Percentiles rank a stretch among this genome's conserved stretches.
These are phyloP conservation scores for Echeneis naucrates DNA, from an alignment of 2,797 vertebrate genomes.

Conservation along the genomic window DNA sequence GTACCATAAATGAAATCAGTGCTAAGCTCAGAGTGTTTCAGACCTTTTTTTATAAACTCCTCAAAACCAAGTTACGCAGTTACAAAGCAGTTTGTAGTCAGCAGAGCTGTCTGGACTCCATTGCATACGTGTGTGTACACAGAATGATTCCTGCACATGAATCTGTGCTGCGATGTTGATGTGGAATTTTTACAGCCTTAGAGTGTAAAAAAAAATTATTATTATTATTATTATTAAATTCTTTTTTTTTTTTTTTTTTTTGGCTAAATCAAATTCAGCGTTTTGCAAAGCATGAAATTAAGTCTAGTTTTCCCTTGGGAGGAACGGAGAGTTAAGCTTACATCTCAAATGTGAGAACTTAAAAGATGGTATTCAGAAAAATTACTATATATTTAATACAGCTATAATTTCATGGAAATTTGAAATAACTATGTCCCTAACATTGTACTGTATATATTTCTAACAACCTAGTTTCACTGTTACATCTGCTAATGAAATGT, in stretches of 20 bases:
- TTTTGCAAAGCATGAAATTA: constrained; percentile 37
- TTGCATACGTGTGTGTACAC: constrained; percentile 24
- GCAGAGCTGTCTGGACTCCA: constrained; percentile 10
- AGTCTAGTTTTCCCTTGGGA: constrained; percentile 2
- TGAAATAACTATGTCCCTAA: background rate
- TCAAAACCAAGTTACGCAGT: background rate
- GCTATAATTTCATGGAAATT: constrained; percentile 16
- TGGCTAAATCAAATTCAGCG: constrained; percentile 31
- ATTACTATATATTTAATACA: background rate
- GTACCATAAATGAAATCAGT: constrained; percentile 11
- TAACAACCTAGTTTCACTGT: constrained; percentile 3
- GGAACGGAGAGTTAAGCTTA: background rate
- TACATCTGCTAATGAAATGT: background rate
- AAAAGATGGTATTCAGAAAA: constrained; percentile 16
- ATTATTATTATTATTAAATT: no score
- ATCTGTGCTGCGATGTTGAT: constrained; percentile 32
- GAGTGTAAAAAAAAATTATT: constrained; percentile 27
- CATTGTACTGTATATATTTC: background rate
- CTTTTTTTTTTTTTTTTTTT: no score
- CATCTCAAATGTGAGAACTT: constrained; percentile 25
- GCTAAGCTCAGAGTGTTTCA: background rate
- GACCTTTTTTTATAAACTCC: background rate
- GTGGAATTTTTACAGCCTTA: constrained; percentile 11
- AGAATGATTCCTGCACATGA: constrained; percentile 9
- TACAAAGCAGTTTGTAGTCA: constrained; percentile 4